Percentiles rank a stretch among this genome's conserved stretches.
Evolutionary conservation across 2,113 vertebrate species (phyloP).

Genomic region (Felis catus): DNA sequence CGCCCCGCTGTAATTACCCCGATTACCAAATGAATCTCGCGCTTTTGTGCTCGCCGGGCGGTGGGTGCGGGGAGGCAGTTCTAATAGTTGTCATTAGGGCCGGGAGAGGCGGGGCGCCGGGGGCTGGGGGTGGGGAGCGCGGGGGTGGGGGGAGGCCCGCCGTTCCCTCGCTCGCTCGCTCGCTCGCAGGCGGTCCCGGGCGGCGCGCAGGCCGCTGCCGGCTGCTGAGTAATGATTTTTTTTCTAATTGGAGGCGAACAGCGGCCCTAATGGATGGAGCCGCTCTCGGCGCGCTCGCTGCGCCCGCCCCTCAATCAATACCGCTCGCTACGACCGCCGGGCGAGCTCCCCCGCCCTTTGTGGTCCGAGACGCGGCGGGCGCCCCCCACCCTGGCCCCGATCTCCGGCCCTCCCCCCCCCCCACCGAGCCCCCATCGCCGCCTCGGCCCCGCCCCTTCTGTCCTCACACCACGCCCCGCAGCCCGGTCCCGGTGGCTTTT

Average conservation of each 20-base stretch:
- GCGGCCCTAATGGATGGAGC: constrained; percentile 90
- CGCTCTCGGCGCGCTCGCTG: constrained; percentile 84
- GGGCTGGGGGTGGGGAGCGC: constrained; percentile 69
- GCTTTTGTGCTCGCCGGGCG: constrained; percentile 88
- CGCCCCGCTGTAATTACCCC: constrained; percentile 85
- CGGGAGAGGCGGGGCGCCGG: constrained; percentile 76
- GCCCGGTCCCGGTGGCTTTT: constrained; percentile 69
- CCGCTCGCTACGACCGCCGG: constrained; percentile 84
- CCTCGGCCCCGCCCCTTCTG: background rate
- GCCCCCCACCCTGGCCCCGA: background rate
- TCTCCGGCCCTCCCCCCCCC: constrained; percentile 62
- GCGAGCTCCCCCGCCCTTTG: constrained; percentile 88
- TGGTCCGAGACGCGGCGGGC: constrained; percentile 86
- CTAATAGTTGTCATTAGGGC: constrained; percentile 92
- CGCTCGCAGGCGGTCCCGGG: constrained; percentile 84
- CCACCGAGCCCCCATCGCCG: constrained; percentile 77
- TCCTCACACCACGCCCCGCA: constrained; percentile 54
- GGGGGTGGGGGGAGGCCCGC: constrained; percentile 65
- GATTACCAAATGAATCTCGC: constrained; percentile 88
- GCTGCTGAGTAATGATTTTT: constrained; percentile 91
- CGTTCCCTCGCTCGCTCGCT: constrained; percentile 78
- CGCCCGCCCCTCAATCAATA: constrained; percentile 90
- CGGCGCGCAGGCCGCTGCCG: constrained; percentile 86
- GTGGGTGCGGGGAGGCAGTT: constrained; percentile 86
- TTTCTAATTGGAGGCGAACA: constrained; percentile 91